Base-by-base conservation (phyloP, 2,797 vertebrate genomes). In the Poecilia velifera region DNA sequence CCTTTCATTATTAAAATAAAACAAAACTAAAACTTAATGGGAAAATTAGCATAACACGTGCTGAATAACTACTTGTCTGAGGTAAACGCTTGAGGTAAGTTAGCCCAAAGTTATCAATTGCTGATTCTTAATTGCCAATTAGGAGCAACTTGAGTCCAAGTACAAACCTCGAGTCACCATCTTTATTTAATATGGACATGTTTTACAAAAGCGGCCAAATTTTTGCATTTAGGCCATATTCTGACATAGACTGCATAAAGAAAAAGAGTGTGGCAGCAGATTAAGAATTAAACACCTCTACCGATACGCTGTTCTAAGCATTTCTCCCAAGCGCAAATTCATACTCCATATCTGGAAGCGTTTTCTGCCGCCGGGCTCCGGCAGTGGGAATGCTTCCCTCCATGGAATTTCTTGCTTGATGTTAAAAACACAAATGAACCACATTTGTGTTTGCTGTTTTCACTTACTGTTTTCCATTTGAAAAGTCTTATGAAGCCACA, bases 401-500 rank as follows among this genome's bases (percentile, higher is more conserved):
- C 14, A 45, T 3, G 68, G 25, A 28, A 72, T 72, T 46, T 72
- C 68, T 72, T 72, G 41, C 68, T 46, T 46, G 68, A 72, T 72
- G 25, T 45, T 72, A 46, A 72, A 46, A 18, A 28, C 13, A 28
- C 43, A 72, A 46, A 72, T 45, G 13, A 72, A 72, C 68, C 68
- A 72, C 68, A 28, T 46, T 72, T 72, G 25, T 45, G 41, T 71
- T 46, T 28, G n/a, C 68, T 36, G 68, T 25, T 71, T 72, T 28
- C 68, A 28, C 68, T 72, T 18, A 22, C 68, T 72, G 43, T 72
- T 72, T 46, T 34, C 34, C 47, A 34, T 73, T 73, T 34, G 49
- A 12, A 49, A 74, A n/a, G 41, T 46, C 81, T 86, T 82, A 82
- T 81, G 87, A 87, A 91, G 83, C 83, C 86, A 80, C 36, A 8